Percentiles rank a stretch among this genome's conserved stretches.
These are phyloP conservation scores for Pachyseris speciosa DNA, from an alignment of 64 coral and sea anemone species.

Conservation along the genomic window DNA sequence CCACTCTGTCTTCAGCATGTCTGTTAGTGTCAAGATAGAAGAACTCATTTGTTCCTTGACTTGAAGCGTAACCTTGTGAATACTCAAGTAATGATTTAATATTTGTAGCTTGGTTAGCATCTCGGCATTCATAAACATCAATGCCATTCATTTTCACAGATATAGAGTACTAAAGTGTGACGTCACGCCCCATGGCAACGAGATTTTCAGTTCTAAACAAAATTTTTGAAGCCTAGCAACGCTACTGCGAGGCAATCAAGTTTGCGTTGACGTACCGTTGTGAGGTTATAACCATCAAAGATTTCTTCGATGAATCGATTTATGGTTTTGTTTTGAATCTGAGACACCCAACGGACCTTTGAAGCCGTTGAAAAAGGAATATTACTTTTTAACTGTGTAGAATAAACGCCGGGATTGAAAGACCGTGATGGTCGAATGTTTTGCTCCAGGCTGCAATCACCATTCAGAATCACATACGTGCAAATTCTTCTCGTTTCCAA, in stretches of 20 bases:
- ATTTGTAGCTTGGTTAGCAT: too few relatives aligned
- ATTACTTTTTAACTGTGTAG: neutral
- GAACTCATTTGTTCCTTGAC: too few relatives aligned
- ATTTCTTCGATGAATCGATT: neutral
- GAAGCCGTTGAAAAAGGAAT: neutral
- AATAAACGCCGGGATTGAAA: neutral
- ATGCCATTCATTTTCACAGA: too few relatives aligned
- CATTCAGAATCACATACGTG: conserved; percentile 55
- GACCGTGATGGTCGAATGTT: conserved; percentile 30
- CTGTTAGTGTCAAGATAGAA: too few relatives aligned
- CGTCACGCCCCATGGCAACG: conserved; percentile 5
- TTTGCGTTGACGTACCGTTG: too few relatives aligned
- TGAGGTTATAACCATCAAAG: too few relatives aligned
- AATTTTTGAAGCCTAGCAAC: conserved; percentile 1
- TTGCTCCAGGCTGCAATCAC: conserved; percentile 48
- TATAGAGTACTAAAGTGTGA: conserved; percentile 25
- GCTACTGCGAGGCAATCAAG: neutral
- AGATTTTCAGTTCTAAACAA: conserved; percentile 11
- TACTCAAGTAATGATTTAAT: too few relatives aligned
- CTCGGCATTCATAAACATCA: too few relatives aligned
- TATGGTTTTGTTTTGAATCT: neutral
- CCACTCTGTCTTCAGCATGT: too few relatives aligned
- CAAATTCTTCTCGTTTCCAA: conserved; percentile 41
- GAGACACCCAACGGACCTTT: neutral
- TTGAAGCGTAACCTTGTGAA: too few relatives aligned